Evolutionary conservation across 2,888 invertebrate genomes (phyloP), one percentile per base, ranked within the genome.

Genomic region (Acleris laterana): DNA sequence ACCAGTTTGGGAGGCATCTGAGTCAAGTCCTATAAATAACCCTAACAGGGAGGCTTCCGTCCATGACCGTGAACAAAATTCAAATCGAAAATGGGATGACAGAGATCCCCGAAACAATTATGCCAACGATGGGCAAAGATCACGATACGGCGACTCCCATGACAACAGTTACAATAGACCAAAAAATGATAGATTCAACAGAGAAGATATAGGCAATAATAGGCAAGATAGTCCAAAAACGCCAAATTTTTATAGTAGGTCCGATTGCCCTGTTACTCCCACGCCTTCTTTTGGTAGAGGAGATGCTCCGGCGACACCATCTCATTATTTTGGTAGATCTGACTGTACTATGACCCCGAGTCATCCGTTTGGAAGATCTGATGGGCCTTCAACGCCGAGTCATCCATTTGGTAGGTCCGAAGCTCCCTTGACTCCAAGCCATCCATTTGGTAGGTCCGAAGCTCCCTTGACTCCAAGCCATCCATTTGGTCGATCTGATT

Each of bases 311-410:
- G 17, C 71, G 3, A 83, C 85, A 0, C 81, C 84, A 4, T 76
- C 63, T 20, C 82, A 84, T 72, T 68, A 78, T 3, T 86, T 85
- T 69, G 82, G 81, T 0, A 74, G 81, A 71, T 69, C 74, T 2
- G 88, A 89, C 9, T 77, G 81, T 59, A 80, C 88, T 5, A 11
- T 72, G n/a, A 84, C 87, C 7, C 84, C 86, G n/a, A 80, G 55
- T 61, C 85, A 83, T 71, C 71, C 82, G 0, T 88, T 82, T 72
- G 84, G 82, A 4, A 75, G 82, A 64, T 66, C 75, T 1, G 88
- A 88, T 2, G 69, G 72, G 22, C 76, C 80, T 3, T 52, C 70
- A 4, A 81, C 38, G 2, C 84, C 86, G 3, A 78, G 67, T 56
- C 81, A 77, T 61, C 68, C 77, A 25, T 82, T 78, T 69, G 79